phyloP scores from a whole-genome alignment of 2,797 vertebrate genomes.

The Gallinago stenura region DNA sequence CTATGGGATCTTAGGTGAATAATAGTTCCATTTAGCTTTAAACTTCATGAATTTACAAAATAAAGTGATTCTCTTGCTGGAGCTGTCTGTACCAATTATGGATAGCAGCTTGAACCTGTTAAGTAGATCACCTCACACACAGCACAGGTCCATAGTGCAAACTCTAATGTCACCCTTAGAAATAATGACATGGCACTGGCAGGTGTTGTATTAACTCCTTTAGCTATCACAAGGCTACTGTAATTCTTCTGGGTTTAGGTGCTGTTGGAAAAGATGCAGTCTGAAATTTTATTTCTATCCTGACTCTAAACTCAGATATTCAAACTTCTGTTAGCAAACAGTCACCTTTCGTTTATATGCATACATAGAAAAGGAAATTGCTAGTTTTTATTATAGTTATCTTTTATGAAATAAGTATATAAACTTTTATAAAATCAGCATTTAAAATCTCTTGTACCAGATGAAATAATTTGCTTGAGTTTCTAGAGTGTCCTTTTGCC shows the following conservation, averaged over 20 bases:
- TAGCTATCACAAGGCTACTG: conserved; percentile 27
- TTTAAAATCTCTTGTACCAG: neutral
- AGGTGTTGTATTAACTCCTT: conserved; percentile 47
- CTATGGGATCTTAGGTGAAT: neutral
- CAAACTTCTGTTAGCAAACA: neutral
- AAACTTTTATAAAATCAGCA: no score
- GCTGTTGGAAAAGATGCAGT: conserved; percentile 68
- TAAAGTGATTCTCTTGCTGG: neutral
- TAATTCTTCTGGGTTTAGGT: conserved; percentile 61
- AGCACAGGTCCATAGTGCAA: neutral
- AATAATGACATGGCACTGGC: conserved; percentile 4
- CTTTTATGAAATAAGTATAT: neutral
- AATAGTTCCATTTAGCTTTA: neutral
- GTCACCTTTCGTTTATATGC: neutral
- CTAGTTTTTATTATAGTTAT: neutral
- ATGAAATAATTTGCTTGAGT: neutral
- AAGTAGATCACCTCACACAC: neutral
- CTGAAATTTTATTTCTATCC: conserved; percentile 49
- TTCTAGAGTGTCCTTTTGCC: neutral
- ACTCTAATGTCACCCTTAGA: conserved; percentile 2
- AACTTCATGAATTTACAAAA: neutral
- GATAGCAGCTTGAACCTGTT: conserved; percentile 8
- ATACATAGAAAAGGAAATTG: neutral
- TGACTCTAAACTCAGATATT: conserved; percentile 5
- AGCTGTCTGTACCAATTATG: neutral